Percentiles rank a stretch among this genome's conserved stretches.
These are phyloP conservation scores for Teleogryllus oceanicus DNA, from an alignment of 2,888 invertebrate species.

Conservation along the genomic window DNA sequence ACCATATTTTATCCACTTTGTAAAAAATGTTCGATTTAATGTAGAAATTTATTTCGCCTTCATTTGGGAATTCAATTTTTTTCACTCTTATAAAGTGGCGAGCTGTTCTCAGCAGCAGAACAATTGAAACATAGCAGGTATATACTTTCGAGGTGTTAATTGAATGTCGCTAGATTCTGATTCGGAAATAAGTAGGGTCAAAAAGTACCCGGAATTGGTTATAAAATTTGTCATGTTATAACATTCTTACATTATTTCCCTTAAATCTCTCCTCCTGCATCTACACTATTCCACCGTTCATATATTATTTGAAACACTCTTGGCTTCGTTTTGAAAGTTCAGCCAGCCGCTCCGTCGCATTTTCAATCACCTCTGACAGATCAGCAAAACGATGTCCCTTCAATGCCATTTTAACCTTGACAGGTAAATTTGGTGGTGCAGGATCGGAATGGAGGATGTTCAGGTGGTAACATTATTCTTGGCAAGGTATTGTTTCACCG, in stretches of 20 bases:
- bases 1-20: no score
- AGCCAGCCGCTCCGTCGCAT: not conserved
- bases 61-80: no score
- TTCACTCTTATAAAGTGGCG: no score
- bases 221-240: not conserved
- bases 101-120: no score
- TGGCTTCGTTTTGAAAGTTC: not conserved
- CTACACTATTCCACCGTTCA: not conserved
- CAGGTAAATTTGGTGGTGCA: constrained; percentile 22
- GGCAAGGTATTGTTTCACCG: no score
- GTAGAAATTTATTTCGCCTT: no score
- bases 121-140: no score
- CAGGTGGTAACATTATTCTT: constrained; percentile 22
- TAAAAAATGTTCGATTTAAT: no score
- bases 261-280: not conserved
- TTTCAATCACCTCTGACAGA: no score
- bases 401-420: not conserved
- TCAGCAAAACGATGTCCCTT: constrained; percentile 22
- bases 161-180: no score
- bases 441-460: constrained; percentile 22
- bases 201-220: constrained; percentile 22
- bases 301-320: not conserved
- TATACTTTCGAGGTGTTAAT: no score
- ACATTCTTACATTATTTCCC: not conserved
- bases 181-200: not conserved